phyloP scores from a whole-genome alignment of 2,888 invertebrate genomes.

The Therioaphis trifolii region DNA sequence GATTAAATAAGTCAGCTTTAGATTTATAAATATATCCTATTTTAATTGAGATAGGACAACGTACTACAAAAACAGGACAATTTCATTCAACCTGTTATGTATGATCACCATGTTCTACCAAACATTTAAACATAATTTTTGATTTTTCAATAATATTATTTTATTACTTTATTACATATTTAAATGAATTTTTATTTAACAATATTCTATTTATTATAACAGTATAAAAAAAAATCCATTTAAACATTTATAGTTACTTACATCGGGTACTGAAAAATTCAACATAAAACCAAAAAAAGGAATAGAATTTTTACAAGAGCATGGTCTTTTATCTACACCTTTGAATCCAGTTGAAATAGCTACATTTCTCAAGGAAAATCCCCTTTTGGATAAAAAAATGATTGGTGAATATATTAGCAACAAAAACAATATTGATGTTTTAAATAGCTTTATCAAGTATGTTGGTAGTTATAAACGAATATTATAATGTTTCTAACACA shows the following conservation, averaged over 20 bases:
- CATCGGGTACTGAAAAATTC: conserved; percentile 93
- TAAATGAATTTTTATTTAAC: too few species aligned
- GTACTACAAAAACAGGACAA: too few species aligned
- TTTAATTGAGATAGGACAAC: too few species aligned
- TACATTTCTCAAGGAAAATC: conserved; percentile 92
- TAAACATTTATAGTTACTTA: conserved; percentile 74
- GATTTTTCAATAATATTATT: too few species aligned
- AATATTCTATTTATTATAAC: too few species aligned
- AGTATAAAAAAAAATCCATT: too few species aligned
- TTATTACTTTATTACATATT: too few species aligned
- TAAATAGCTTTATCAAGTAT: conserved; percentile 73
- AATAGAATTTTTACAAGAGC: conserved; percentile 91
- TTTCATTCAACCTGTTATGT: too few species aligned
- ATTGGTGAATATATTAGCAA: conserved; percentile 88
- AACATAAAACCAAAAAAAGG: conserved; percentile 96
- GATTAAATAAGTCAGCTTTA: too few species aligned
- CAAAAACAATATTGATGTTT: conserved; percentile 72
- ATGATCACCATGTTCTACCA: too few species aligned
- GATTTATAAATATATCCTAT: too few species aligned
- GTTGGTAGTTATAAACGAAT: conserved; percentile 71
- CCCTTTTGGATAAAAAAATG: conserved; percentile 94
- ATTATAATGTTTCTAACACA: conserved; percentile 67
- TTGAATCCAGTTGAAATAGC: conserved; percentile 88
- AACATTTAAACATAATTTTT: too few species aligned
- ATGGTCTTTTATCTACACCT: conserved; percentile 83